Evolutionary conservation across 2,113 vertebrate genomes (phyloP), one percentile per base, ranked within the genome.

Genomic region (Phylloscopus whistleri): DNA sequence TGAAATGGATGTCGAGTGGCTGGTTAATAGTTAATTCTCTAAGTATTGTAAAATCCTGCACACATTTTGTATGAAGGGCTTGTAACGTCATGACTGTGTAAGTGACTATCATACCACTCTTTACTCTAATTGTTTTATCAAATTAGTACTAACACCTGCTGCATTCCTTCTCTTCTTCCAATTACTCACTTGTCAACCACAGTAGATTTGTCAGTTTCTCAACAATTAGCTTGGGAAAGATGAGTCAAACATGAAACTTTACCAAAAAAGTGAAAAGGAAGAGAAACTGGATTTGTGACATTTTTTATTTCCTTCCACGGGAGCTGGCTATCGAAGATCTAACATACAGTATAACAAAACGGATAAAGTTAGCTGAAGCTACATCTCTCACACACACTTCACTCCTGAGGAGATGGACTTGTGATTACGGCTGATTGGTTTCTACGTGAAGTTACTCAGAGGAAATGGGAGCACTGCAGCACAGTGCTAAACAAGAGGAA

Each of bases 211-310:
- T 97, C 96, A 97, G 52, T 46, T 89, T 31, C 80, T 97, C 96
- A 96, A 98, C 93, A 96, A 94, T 73, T 95, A 96, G 96, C 94
- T 96, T 94, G 75, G 97, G 97, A 97, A 97, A 96, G 95, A 97
- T 98, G 98, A 97, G 93, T 98, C 96, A 97, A 94, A 58, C 79
- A 35, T 69, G 89, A 87, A 90, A 92, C 92, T 79, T 89, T 95
- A 94, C 84, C 80, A 86, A 95, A 95, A 97, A 96, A 77, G 90
- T 22, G 31, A 93, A 90, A 92, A 76, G 68, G 80, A 73, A 80
- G 58, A 79, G 79, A 69, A 77, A 31, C 9, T n/a, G 30, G 18
- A 52, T 84, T 89, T 81, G 60, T 86, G 51, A 12, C 19, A 22
- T 70, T 87, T 87, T 95, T 78, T 63, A 43, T 73, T 90, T 88